These are phyloP conservation scores for Carcina quercana DNA, from an alignment of 2,888 invertebrate genomes.

Conservation along the genomic window DNA sequence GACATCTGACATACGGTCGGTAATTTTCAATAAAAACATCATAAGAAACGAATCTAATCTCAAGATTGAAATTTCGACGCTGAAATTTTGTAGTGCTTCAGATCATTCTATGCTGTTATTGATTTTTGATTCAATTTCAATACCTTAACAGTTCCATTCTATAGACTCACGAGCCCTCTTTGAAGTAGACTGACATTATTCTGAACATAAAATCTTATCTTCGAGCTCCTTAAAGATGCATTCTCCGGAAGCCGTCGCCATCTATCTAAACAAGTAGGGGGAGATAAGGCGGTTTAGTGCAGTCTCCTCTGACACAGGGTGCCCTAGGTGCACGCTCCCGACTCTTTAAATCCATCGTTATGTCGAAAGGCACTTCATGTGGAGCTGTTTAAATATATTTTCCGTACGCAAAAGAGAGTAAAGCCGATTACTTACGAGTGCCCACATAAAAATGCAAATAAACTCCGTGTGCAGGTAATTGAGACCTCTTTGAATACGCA, in stretches of 20 bases:
- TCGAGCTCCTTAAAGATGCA: constrained; percentile 49
- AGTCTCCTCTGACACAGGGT: constrained; percentile 32
- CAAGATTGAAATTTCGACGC: too few relatives aligned
- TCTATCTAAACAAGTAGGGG: constrained; percentile 57
- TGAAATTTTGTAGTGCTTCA: too few relatives aligned
- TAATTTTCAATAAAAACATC: too few relatives aligned
- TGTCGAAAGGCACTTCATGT: constrained; percentile 30
- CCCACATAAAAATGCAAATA: background rate
- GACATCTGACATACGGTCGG: too few relatives aligned
- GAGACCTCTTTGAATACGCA: background rate
- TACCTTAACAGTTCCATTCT: too few relatives aligned
- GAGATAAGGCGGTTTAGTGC: constrained; percentile 58
- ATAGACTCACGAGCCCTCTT: constrained; percentile 18
- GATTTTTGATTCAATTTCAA: too few relatives aligned
- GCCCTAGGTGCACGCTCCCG: constrained; percentile 36
- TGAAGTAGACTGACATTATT: constrained; percentile 36
- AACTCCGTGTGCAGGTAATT: background rate
- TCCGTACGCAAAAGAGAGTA: constrained; percentile 14
- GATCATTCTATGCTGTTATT: too few relatives aligned
- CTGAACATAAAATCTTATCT: constrained; percentile 57
- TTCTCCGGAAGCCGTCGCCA: constrained; percentile 47
- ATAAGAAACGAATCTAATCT: too few relatives aligned
- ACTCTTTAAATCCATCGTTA: constrained; percentile 41
- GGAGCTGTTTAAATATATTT: constrained; percentile 16
- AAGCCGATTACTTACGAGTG: constrained; percentile 16